Evolutionary conservation across 2,888 invertebrate genomes (phyloP).

Genomic region (Epistrophe grossulariae): DNA sequence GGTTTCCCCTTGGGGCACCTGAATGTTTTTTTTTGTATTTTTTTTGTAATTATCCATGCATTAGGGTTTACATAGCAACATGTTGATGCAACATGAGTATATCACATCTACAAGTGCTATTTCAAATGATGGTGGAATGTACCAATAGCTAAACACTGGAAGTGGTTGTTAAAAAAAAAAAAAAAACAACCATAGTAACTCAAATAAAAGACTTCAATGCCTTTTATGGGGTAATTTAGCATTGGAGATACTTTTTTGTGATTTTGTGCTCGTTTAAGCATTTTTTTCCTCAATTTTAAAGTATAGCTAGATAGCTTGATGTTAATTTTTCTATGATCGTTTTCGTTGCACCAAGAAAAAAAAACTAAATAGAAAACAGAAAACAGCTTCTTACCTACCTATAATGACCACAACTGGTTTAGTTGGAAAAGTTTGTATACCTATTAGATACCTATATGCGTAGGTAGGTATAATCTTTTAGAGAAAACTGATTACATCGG

Average conservation of each 20-base stretch:
- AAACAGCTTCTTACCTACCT: conserved; percentile 34
- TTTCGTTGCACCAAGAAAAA: conserved; percentile 22
- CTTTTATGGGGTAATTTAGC: conserved; percentile 37
- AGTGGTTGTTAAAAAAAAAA: conserved; percentile 8
- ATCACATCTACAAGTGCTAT: conserved; percentile 9
- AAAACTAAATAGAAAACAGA: conserved; percentile 4
- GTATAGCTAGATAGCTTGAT: conserved; percentile 20
- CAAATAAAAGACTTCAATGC: conserved; percentile 36
- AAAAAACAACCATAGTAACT: conserved; percentile 30
- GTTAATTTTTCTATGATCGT: conserved; percentile 33
- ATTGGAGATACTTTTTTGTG: conserved; percentile 14
- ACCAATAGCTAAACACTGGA: neutral
- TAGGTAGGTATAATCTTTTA: conserved; percentile 8
- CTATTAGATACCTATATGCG: neutral
- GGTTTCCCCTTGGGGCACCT: conserved; percentile 42
- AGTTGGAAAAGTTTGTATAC: conserved; percentile 25
- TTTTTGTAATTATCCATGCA: neutral
- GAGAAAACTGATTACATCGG: conserved; percentile 38
- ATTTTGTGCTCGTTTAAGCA: conserved; percentile 27
- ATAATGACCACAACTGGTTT: conserved; percentile 35
- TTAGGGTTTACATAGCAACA: conserved; percentile 12
- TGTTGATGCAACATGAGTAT: conserved; percentile 38
- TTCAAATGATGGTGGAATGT: conserved; percentile 15
- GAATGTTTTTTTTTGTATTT: conserved; percentile 15
- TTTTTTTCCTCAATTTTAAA: conserved; percentile 1